phyloP scores from a whole-genome alignment of 92 coral and sea anemone species.

The Hydrozoanthus gracilis region DNA sequence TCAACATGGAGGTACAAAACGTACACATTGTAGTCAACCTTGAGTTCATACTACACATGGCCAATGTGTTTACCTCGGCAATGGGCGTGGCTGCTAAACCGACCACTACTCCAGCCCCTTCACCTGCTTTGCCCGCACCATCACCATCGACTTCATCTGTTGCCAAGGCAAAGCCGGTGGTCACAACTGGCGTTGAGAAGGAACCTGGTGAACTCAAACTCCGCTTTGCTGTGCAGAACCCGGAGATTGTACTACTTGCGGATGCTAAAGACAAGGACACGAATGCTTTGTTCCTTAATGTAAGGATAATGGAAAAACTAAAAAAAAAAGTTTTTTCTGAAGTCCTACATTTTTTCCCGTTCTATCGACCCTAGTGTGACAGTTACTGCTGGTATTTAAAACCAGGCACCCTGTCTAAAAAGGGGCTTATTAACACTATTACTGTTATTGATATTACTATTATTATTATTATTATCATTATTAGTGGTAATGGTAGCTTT shows the following conservation, averaged over 20 bases:
- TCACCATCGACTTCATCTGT: conserved; percentile 47
- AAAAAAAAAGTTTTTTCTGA: no score
- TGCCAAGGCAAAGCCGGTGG: conserved; percentile 26
- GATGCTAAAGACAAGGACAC: conserved; percentile 94
- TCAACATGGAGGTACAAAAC: conserved; percentile 72
- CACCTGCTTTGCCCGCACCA: conserved; percentile 25
- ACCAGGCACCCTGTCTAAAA: no score
- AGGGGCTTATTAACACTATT: no score
- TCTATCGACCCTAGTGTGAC: no score
- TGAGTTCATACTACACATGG: conserved; percentile 80
- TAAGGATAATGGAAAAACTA: conserved; percentile 10
- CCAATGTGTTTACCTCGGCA: conserved; percentile 87
- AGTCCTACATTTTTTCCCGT: no score
- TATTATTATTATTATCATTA: no score
- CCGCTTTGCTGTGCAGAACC: conserved; percentile 78
- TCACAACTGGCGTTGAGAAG: conserved; percentile 54
- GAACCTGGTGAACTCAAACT: conserved; percentile 74
- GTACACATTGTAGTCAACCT: conserved; percentile 79
- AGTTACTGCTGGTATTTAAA: no score
- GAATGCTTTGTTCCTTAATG: conserved; percentile 91
- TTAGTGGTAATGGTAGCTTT: no score
- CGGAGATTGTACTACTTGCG: conserved; percentile 91
- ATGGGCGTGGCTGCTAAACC: conserved; percentile 61
- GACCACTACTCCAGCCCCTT: conserved; percentile 18
- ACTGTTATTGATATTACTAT: no score